Base-by-base conservation (phyloP, 1,140 invertebrate species). In the Notospermus geniculatus region DNA sequence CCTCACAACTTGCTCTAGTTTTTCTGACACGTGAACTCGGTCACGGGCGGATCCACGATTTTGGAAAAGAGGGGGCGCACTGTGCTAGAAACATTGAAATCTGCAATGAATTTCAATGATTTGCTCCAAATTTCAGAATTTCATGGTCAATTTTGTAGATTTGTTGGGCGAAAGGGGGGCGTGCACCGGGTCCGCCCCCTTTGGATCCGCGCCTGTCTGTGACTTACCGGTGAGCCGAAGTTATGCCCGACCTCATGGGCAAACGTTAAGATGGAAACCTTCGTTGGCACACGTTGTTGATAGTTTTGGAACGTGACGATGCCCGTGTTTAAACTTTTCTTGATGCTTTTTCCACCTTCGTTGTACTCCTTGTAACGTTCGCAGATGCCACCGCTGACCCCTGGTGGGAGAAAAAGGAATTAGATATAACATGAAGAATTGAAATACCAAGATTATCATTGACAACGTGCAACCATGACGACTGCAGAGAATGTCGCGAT, bases 231-330 rank as follows among this genome's bases (percentile, higher is more conserved):
- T 50, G 95, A 97, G 57, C 97, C 97, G 84, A 99, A 99, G 82
- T 98, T 99, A 76, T 99, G 97, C 2, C 97, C 97, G 73, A 99
- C 97, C 83, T 99, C 97, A 80, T 99, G 97, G 9, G 97, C 97
- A 60, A 99, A 84, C 9, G 97, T 99, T 15, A 99, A 82, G 76
- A 98, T 95, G 5, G 95, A 98, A 19, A 99, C 97, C 91, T 93
- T 60, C 91, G 95, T 69, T 1, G 76, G 75, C 22, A 99, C 96
- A 53, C 93, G 83, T 76, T 91, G 95, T 73, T 97, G 97, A 83
- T 99, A 99, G 83, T 99, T 99, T 15, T 99, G 92, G 79, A 99
- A 95, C 1, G 97, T 99, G 43, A 99, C 97, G 66, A 99, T 98
- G 43, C 97, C 97, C 0, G 97, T 99, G 83, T 99, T 99, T 0